phyloP scores from a whole-genome alignment of 2,797 vertebrate species.

The Anguilla anguilla region DNA sequence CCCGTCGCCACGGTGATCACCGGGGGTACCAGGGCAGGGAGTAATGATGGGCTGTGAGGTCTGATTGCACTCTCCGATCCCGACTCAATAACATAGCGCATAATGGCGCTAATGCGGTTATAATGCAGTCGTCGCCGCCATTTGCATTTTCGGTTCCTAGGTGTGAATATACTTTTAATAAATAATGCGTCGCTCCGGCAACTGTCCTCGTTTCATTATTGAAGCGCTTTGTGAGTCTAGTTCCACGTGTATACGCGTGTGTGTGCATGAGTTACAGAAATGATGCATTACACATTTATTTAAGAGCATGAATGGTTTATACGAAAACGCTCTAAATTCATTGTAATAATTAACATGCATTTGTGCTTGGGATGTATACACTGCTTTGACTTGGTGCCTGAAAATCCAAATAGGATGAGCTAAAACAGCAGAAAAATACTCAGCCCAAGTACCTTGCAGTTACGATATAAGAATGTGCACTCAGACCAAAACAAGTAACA shows the following conservation, averaged over 20 bases:
- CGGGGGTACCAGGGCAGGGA: neutral
- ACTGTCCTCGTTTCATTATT: neutral
- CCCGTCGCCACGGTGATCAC: conserved; percentile 1
- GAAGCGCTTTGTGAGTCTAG: neutral
- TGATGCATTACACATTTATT: neutral
- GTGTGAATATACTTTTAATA: neutral
- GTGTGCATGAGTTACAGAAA: neutral
- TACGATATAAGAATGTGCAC: no score
- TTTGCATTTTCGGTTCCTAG: neutral
- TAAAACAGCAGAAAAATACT: neutral
- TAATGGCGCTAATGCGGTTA: neutral
- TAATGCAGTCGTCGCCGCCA: neutral
- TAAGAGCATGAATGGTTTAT: neutral
- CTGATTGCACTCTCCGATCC: conserved; percentile 5
- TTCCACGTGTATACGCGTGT: neutral
- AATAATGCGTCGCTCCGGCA: neutral
- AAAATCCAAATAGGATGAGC: neutral
- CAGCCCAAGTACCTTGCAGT: no score
- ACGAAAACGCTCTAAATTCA: neutral
- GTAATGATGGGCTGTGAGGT: neutral
- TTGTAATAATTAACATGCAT: no score
- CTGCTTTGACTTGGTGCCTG: neutral
- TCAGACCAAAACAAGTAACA: no score
- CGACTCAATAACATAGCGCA: neutral
- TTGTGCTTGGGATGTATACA: neutral